Conservation (phyloP, 2,888 invertebrate genomes). For the Formica aserva region DNA sequence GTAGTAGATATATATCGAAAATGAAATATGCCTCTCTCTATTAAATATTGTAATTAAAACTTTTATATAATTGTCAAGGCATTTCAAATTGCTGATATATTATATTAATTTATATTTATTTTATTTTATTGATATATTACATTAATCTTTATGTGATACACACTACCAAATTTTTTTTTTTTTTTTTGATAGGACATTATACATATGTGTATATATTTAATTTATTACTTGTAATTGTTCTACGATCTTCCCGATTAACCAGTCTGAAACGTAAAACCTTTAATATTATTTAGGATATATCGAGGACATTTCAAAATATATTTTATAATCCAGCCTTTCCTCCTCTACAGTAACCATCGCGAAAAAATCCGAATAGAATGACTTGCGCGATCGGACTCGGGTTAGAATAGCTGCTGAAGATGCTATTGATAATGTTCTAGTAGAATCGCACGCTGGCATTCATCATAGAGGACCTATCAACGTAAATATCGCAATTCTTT, state of each 20-base stretch:
- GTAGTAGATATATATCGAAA: not conserved
- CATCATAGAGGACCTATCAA: slow-evolving; percentile 74
- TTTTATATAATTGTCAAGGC: slow-evolving; percentile 1
- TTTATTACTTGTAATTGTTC: slow-evolving; percentile 17
- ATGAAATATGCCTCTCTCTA: not conserved
- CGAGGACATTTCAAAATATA: not conserved
- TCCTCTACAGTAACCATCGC: slow-evolving; percentile 27
- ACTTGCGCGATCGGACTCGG: slow-evolving; percentile 71
- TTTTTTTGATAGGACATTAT: not conserved
- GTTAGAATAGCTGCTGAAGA: slow-evolving; percentile 67
- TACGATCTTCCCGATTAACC: not conserved
- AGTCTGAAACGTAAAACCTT: slow-evolving; percentile 1
- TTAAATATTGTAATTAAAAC: slow-evolving; percentile 7
- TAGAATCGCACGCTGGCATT: slow-evolving; percentile 72
- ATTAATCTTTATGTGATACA: not conserved
- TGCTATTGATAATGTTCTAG: slow-evolving; percentile 74
- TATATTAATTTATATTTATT: slow-evolving; percentile 5
- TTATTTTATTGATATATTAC: not conserved
- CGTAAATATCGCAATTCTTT: slow-evolving; percentile 73
- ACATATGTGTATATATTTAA: not conserved
- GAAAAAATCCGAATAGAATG: slow-evolving; percentile 64
- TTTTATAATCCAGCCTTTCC: slow-evolving; percentile 8
- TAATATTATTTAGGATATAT: not conserved
- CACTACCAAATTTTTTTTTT: not conserved
- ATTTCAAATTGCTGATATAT: not conserved